phyloP scores from a whole-genome alignment of 2,888 invertebrate species.

The Malachius bipustulatus region DNA sequence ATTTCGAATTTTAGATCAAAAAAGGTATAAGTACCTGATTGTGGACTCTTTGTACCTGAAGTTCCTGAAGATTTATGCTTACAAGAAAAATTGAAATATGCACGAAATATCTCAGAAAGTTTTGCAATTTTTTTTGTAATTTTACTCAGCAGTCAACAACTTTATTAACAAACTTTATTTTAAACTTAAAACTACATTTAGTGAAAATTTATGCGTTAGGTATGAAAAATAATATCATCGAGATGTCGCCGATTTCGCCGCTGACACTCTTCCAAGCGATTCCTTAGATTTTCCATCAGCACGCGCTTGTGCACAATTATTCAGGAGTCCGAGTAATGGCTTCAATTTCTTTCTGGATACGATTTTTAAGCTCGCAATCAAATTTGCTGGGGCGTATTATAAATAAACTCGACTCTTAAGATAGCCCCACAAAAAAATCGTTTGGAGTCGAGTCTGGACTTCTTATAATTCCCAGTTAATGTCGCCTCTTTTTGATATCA shows the following conservation, averaged over 20 bases:
- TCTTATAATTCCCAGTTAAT: neutral
- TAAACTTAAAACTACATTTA: neutral
- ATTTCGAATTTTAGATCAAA: no score
- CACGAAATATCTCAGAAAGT: no score
- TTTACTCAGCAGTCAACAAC: no score
- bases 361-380: neutral
- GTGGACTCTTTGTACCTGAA: no score
- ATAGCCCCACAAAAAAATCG: conserved; percentile 1
- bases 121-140: no score
- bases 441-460: conserved; percentile 2
- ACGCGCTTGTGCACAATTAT: neutral
- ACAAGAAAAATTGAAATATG: no score
- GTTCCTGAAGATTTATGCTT: no score
- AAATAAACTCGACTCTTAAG: neutral
- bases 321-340: no score
- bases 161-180: no score
- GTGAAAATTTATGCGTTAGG: neutral
- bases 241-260: neutral
- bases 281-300: neutral
- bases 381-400: neutral
- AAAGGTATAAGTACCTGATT: no score
- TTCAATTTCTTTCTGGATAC: neutral
- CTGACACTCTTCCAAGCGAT: conserved; percentile 1
- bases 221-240: neutral
- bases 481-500: neutral